Conservation (phyloP, 1,140 invertebrate genomes). For the Aphidius ervi region DNA sequence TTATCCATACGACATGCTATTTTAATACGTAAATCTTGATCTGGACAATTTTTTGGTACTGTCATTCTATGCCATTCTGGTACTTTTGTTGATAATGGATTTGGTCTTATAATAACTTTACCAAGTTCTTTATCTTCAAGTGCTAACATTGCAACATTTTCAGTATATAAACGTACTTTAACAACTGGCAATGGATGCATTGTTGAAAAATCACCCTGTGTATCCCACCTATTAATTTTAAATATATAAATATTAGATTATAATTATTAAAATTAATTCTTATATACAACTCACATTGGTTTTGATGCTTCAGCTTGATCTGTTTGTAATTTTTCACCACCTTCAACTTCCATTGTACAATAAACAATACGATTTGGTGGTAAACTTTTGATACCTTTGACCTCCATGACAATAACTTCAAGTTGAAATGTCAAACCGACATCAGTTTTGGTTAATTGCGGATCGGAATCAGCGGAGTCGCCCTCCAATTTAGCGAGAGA, state of each 20-base stretch:
- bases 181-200: conserved; percentile 94
- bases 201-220: conserved; percentile 97
- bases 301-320: conserved; percentile 99
- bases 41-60: conserved; percentile 88
- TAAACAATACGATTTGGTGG: conserved; percentile 97
- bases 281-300: conserved; percentile 71
- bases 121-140: conserved; percentile 98
- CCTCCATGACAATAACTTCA: conserved; percentile 97
- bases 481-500: conserved; percentile 90
- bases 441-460: conserved; percentile 92
- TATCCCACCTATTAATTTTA: conserved; percentile 75
- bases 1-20: conserved; percentile 98
- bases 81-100: conserved; percentile 85
- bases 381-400: conserved; percentile 94
- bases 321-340: conserved; percentile 96
- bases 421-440: conserved; percentile 94
- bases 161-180: conserved; percentile 95
- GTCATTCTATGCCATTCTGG: conserved; percentile 99
- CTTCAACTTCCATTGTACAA: conserved; percentile 99
- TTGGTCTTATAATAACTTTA: conserved; percentile 87
- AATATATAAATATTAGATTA: neutral
- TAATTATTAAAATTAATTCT: neutral
- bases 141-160: conserved; percentile 95
- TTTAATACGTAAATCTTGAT: conserved; percentile 95
- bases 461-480: conserved; percentile 85